These are phyloP conservation scores for Botia almorhae DNA, from an alignment of 2,797 vertebrate species.

Conservation along the genomic window DNA sequence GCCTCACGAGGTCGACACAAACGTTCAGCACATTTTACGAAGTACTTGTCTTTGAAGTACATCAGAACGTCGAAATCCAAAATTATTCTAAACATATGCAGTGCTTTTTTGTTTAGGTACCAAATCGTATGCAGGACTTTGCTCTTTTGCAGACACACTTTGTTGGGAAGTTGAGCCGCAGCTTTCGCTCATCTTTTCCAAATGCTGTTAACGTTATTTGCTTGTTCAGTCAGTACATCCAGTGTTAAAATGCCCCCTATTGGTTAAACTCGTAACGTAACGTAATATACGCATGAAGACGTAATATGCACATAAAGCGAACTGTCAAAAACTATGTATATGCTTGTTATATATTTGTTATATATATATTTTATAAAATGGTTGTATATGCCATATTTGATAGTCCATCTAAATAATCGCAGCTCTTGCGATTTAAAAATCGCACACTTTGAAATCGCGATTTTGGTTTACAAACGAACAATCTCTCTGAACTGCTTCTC, in stretches of 20 bases:
- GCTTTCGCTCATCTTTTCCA: not conserved
- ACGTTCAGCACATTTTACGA: not conserved
- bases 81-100: constrained; percentile 4
- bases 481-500: too few species aligned
- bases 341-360: too few species aligned
- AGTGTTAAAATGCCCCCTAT: not conserved
- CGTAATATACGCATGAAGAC: too few species aligned
- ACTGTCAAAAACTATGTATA: not conserved
- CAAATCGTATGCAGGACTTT: not conserved
- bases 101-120: not conserved
- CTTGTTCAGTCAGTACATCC: not conserved
- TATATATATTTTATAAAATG: too few species aligned
- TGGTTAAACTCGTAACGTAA: too few species aligned
- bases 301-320: not conserved
- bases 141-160: not conserved
- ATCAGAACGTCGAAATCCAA: not conserved
- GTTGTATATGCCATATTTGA: not conserved
- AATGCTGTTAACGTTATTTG: too few species aligned
- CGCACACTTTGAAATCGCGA: too few species aligned
- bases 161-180: not conserved
- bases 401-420: not conserved
- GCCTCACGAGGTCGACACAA: not conserved
- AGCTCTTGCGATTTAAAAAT: not conserved
- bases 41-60: not conserved
- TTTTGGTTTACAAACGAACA: too few species aligned